A percentile compares a stretch with the other conserved stretches of the same genome.
phyloP scores from a whole-genome alignment of 1,140 invertebrate genomes.

The Campoletis sonorensis region DNA sequence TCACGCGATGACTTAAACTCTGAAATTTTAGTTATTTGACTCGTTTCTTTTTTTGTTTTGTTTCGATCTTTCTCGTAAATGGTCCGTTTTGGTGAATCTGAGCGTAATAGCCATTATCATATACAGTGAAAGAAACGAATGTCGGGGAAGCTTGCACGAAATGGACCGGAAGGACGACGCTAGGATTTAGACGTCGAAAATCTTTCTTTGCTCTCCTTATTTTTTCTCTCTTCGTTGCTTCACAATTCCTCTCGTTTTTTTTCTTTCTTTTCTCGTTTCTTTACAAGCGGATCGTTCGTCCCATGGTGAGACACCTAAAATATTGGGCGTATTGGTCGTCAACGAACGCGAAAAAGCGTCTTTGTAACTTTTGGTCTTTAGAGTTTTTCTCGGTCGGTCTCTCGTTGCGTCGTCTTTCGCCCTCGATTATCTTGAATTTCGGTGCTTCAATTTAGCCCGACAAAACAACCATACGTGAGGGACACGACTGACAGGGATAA shows the following conservation, averaged over 20 bases:
- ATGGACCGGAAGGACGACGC: slow-evolving; percentile 27
- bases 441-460: slow-evolving; percentile 8
- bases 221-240: slow-evolving; percentile 30
- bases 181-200: slow-evolving; percentile 39
- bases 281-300: slow-evolving; percentile 39
- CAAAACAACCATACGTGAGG: slow-evolving; percentile 26
- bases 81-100: background rate
- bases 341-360: slow-evolving; percentile 5
- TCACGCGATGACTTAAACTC: slow-evolving; percentile 40
- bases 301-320: background rate
- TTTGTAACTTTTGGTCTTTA: slow-evolving; percentile 3
- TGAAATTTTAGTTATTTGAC: slow-evolving; percentile 12
- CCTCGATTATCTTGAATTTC: slow-evolving; percentile 32
- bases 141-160: slow-evolving; percentile 22
- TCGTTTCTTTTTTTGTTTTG: too few relatives aligned
- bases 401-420: too few relatives aligned
- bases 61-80: background rate
- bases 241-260: slow-evolving; percentile 46
- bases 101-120: slow-evolving; percentile 11
- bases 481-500: slow-evolving; percentile 42
- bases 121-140: slow-evolving; percentile 15
- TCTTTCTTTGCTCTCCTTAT: slow-evolving; percentile 33
- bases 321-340: slow-evolving; percentile 20
- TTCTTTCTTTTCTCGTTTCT: slow-evolving; percentile 53
- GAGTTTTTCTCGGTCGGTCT: slow-evolving; percentile 30